Conservation (phyloP, 2,888 invertebrate genomes). For the Spodoptera littoralis region DNA sequence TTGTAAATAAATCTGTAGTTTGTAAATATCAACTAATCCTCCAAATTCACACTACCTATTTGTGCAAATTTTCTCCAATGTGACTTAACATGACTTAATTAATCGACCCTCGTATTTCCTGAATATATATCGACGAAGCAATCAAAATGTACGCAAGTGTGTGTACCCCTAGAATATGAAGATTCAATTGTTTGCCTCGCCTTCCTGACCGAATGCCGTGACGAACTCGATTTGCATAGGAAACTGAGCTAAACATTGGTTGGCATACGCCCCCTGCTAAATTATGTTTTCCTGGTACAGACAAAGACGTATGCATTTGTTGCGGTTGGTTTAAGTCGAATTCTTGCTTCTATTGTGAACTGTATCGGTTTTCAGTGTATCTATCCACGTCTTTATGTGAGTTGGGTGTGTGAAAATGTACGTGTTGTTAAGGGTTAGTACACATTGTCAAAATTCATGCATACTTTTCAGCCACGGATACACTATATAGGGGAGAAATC, state of each 20-base stretch:
- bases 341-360: constrained; percentile 26
- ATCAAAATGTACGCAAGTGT: constrained; percentile 29
- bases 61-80: too few species aligned
- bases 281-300: constrained; percentile 65
- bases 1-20: too few species aligned
- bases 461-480: too few species aligned
- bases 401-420: neutral
- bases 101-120: too few species aligned
- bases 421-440: too few species aligned
- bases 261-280: constrained; percentile 63
- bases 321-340: constrained; percentile 33
- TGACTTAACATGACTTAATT: too few species aligned
- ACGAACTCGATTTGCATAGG: constrained; percentile 76
- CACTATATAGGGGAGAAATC: too few species aligned
- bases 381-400: neutral
- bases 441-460: too few species aligned
- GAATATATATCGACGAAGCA: too few species aligned
- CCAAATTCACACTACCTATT: too few species aligned
- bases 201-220: constrained; percentile 60
- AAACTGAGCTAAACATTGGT: constrained; percentile 71
- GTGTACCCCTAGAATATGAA: constrained; percentile 46
- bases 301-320: constrained; percentile 59
- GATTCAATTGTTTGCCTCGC: constrained; percentile 56
- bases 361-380: constrained; percentile 11
- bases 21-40: too few species aligned